Base-by-base conservation (phyloP, 2,888 invertebrate genomes). In the Magallana nippona region DNA sequence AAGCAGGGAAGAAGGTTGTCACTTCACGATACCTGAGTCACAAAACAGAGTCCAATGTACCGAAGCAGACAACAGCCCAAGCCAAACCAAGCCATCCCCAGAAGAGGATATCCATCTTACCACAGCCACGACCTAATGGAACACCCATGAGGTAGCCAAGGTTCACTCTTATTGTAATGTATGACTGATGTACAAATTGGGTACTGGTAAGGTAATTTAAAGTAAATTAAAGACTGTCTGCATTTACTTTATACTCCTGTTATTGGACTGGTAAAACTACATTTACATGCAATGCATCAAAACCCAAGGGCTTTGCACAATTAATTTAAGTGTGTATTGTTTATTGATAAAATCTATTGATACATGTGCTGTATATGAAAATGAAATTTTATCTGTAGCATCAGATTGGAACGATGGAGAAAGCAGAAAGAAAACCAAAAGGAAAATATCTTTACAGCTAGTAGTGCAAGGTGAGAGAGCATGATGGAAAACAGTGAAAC, bases 321-420 rank as follows among this genome's bases (percentile, higher is more conserved):
- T 32, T 32, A 32, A n/a, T n/a, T 27, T 27, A 32, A 32, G 32
- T 44, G 5, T 44, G 44, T 44, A 8, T 44, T 44, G 44, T 44
- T 8, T 44, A 44, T 44, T 44, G 44, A 44, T 44, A 5, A 44
- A 44, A 44, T 44, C 44, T 44, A 44, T 44, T 44, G 44, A 44
- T 10, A 44, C 44, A 44, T 44, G 0, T n/a, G n/a, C n/a, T n/a
- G n/a, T 44, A n/a, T 60, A 60, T 60, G 17, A 8, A 60, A 8
- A n/a, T 60, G n/a, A 60, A 60, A 60, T 60, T 17, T n/a, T n/a
- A 60, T 71, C 2, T 71, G 27, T 27, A 71, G 71, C 27, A 27
- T 71, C 32, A 71, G 27, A 71, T 71, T 71, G 32, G 71, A 71
- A 22, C 27, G 71, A 71, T 71, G 71, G 80, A 80, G n/a, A 60